A percentile compares a stretch with the other conserved stretches of the same genome.
phyloP scores from a whole-genome alignment of 2,113 vertebrate species.

The Pachycephala philippinensis region DNA sequence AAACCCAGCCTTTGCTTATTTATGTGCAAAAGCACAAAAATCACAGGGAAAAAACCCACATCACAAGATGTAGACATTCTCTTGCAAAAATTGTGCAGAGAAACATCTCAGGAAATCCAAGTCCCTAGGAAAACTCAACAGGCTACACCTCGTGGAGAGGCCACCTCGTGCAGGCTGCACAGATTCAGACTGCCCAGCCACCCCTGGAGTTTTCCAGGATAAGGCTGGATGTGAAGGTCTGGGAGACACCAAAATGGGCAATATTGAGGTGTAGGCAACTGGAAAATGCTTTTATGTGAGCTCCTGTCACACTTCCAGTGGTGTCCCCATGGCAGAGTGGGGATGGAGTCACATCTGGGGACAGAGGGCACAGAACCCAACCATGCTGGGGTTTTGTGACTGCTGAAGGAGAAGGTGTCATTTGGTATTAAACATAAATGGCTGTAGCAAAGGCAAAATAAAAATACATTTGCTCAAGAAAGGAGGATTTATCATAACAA shows the following conservation, averaged over 20 bases:
- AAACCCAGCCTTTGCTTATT: neutral
- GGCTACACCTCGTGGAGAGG: neutral
- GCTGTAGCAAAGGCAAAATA: neutral
- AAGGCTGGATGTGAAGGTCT: neutral
- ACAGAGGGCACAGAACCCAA: neutral
- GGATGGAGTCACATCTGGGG: fast-evolving
- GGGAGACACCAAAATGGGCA: neutral
- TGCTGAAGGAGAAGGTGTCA: neutral
- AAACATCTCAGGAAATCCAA: neutral
- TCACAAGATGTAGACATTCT: neutral
- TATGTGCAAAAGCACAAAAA: neutral
- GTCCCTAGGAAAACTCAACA: neutral
- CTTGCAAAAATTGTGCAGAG: neutral
- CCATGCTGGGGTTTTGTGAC: neutral
- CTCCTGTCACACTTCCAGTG: neutral
- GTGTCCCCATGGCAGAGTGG: fast-evolving
- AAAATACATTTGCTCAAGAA: conserved; percentile 3
- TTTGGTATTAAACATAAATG: neutral
- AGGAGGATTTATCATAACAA: conserved; percentile 21
- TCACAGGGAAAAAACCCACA: neutral
- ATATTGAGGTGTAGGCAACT: neutral
- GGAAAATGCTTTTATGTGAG: neutral
- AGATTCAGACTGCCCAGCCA: neutral
- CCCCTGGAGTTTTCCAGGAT: fast-evolving
- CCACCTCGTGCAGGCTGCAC: neutral